Conservation (phyloP, 2,888 invertebrate genomes). For the Syritta pipiens region DNA sequence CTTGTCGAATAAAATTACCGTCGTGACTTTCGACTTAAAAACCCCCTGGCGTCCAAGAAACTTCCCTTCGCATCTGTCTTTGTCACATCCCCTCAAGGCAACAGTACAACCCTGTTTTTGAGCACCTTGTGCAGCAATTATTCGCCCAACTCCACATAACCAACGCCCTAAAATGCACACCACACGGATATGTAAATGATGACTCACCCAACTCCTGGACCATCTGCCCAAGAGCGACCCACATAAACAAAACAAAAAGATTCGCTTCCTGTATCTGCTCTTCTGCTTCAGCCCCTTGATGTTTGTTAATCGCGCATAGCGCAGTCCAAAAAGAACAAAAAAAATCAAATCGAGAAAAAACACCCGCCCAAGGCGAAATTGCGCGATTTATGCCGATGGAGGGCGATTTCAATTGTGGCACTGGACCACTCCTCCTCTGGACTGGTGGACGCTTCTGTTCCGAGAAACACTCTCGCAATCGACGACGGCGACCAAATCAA, state of each 20-base stretch:
- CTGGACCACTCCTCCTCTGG: constrained; percentile 24
- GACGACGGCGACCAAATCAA: constrained; percentile 13
- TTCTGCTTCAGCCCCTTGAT: constrained; percentile 25
- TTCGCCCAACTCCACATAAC: too few relatives aligned
- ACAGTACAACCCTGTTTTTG: too few relatives aligned
- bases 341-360: too few relatives aligned
- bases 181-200: background rate
- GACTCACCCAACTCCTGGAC: constrained; percentile 3
- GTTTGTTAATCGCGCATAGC: constrained; percentile 25
- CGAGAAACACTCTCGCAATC: constrained; percentile 16
- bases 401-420: constrained; percentile 43
- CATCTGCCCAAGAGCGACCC: constrained; percentile 12
- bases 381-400: constrained; percentile 43
- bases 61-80: too few relatives aligned
- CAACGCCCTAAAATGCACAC: too few relatives aligned
- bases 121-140: too few relatives aligned
- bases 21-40: too few relatives aligned
- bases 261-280: constrained; percentile 39
- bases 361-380: background rate
- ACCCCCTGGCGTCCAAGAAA: too few relatives aligned
- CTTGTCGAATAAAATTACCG: too few relatives aligned
- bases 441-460: constrained; percentile 19
- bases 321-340: background rate
- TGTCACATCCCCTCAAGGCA: too few relatives aligned
- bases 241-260: constrained; percentile 6